Evolutionary conservation across 1,140 invertebrate genomes (phyloP), one percentile per base, ranked within the genome.

Genomic region (Cydia pomonella): DNA sequence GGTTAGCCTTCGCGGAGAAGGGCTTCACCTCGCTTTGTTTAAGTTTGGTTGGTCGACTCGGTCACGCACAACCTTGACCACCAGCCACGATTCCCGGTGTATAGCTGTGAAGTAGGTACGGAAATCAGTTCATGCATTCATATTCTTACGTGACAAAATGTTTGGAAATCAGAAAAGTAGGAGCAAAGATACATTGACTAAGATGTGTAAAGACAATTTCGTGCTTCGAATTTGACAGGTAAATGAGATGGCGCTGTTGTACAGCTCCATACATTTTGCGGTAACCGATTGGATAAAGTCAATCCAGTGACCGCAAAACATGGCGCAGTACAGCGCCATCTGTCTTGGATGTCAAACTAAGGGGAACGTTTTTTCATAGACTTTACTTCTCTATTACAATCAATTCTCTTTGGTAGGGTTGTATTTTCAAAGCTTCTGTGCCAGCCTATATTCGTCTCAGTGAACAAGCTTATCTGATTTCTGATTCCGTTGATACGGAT

Each of bases 1-100:
- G 64, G 79, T 53, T 76, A 83, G 76, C 80, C 79, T 80, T 83
- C 80, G 63, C 72, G 72, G 33, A 75, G 76, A 80, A 81, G 79
- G 76, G 73, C 75, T 75, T 77, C 77, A 79, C 75, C 75, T 75
- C 78, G 77, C 73, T 76, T 78, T 73, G 29, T 44, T 75, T 80
- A 69, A 18, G 21, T 69, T 69, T 41, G 27, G n/a, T 41, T 38
- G 64, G 64, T 21, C 7, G 63, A 41, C 16, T 38, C 16, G 5
- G 27, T 18, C 29, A 69, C 29, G 64, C 27, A 18, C 25, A 29
- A 64, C 63, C 63, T 29, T 33, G 25, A n/a, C 13, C 64, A 41
- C 64, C 64, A 69, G 27, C n/a, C 64, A 38, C 29, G 64, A n/a
- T 69, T 66, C 64, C 64, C 27, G 64, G 2, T 69, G 64, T 69